Conservation (phyloP, 2,888 invertebrate species). For the Diarsia dahlii region DNA sequence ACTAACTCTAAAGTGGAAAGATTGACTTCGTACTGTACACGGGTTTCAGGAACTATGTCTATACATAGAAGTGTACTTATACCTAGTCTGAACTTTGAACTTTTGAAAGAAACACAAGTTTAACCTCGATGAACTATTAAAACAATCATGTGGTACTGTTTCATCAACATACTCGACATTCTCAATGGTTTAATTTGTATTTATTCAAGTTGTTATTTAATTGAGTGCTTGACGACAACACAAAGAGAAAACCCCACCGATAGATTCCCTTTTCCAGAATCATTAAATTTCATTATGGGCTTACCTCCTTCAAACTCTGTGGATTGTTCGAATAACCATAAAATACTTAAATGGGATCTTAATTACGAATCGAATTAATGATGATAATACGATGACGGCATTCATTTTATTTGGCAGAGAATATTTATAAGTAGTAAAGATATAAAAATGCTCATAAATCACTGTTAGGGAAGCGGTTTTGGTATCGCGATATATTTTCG, state of each 20-base stretch:
- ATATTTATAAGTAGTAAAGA: slow-evolving; percentile 15
- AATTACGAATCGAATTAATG: slow-evolving; percentile 75
- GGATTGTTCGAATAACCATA: slow-evolving; percentile 78
- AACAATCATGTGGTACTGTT: background rate
- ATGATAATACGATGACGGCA: slow-evolving; percentile 25
- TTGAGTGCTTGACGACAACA: slow-evolving; percentile 43
- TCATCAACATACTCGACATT: background rate
- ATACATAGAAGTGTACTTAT: slow-evolving; percentile 14
- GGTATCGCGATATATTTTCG: slow-evolving; percentile 30
- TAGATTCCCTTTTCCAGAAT: slow-evolving; percentile 71
- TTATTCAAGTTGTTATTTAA: slow-evolving; percentile 33
- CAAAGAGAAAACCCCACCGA: slow-evolving; percentile 60
- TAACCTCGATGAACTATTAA: slow-evolving; percentile 8
- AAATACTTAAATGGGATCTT: slow-evolving; percentile 80
- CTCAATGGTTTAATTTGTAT: slow-evolving; percentile 21
- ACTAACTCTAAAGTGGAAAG: slow-evolving; percentile 62
- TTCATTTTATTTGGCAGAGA: background rate
- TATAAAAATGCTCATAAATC: slow-evolving; percentile 28
- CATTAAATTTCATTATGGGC: slow-evolving; percentile 79
- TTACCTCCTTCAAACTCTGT: slow-evolving; percentile 77
- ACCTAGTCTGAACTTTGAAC: slow-evolving; percentile 11
- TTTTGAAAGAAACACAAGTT: slow-evolving; percentile 8
- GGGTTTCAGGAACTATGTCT: slow-evolving; percentile 24
- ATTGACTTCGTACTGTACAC: slow-evolving; percentile 55
- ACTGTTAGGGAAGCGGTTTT: slow-evolving; percentile 9